Percentiles rank a stretch among this genome's conserved stretches.
Evolutionary conservation across 2,888 invertebrate genomes (phyloP).

Genomic region (Chymomyza caudatula): DNA sequence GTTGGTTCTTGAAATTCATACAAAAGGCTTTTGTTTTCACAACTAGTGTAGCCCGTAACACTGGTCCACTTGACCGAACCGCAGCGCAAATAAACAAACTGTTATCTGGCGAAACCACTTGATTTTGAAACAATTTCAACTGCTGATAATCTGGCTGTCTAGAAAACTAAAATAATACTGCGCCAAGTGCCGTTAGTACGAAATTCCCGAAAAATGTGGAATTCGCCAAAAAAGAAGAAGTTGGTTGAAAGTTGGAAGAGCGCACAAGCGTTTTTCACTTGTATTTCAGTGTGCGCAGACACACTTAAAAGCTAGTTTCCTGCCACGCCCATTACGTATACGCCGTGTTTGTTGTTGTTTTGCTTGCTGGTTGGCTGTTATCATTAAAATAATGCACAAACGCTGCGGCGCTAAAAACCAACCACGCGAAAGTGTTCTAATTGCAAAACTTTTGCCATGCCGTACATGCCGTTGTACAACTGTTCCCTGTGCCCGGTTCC

Average conservation of each 20-base stretch:
- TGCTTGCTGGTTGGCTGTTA: constrained; percentile 22
- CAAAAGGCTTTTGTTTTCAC: neutral
- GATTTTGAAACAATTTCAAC: neutral
- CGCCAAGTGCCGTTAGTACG: neutral
- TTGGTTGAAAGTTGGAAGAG: neutral
- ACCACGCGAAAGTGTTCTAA: constrained; percentile 58
- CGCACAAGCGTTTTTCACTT: constrained; percentile 26
- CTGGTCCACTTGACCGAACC: neutral
- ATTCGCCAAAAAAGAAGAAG: constrained; percentile 13
- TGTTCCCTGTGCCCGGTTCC: neutral
- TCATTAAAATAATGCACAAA: constrained; percentile 39
- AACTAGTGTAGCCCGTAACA: no score
- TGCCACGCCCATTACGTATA: constrained; percentile 47
- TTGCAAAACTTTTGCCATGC: constrained; percentile 56
- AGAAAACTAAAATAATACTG: neutral
- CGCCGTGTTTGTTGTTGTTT: neutral
- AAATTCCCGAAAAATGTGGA: constrained; percentile 34
- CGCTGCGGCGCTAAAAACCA: constrained; percentile 8
- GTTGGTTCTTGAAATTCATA: neutral
- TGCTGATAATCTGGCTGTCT: neutral
- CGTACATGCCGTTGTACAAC: neutral
- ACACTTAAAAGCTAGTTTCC: constrained; percentile 66
- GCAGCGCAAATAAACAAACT: neutral
- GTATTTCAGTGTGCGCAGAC: constrained; percentile 50
- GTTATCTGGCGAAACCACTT: neutral